These are phyloP conservation scores for Melanotaenia parkinsoni DNA, from an alignment of 2,797 vertebrate genomes.

Conservation along the genomic window DNA sequence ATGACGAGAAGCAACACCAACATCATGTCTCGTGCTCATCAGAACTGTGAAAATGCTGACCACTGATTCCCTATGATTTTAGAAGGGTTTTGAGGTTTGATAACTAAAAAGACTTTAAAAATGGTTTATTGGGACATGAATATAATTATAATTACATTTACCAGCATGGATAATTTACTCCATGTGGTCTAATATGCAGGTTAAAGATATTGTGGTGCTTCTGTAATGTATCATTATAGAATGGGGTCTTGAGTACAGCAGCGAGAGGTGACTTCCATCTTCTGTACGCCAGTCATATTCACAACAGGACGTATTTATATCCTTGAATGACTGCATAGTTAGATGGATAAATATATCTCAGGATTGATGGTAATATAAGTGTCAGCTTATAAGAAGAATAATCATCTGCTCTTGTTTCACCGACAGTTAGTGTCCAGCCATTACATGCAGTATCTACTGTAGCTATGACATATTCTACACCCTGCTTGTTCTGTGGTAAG, in stretches of 20 bases:
- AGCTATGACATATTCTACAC: slow-evolving; percentile 29
- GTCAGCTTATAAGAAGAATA: slow-evolving; percentile 48
- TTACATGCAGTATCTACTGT: slow-evolving; percentile 39
- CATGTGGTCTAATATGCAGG: neutral
- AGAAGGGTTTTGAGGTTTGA: too few species aligned
- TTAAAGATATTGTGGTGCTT: neutral
- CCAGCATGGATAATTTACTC: neutral
- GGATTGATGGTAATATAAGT: slow-evolving; percentile 33
- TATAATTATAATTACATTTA: neutral
- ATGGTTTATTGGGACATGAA: neutral
- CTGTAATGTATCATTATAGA: slow-evolving; percentile 12
- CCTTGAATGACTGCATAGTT: slow-evolving; percentile 12
- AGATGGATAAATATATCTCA: slow-evolving; percentile 38
- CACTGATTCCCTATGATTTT: too few species aligned
- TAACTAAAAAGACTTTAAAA: too few species aligned
- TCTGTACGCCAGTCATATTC: slow-evolving; percentile 20
- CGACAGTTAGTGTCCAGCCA: slow-evolving; percentile 26
- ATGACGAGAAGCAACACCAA: too few species aligned
- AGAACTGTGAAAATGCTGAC: neutral
- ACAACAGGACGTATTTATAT: slow-evolving; percentile 45
- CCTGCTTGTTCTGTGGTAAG: slow-evolving; percentile 20
- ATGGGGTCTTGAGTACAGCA: slow-evolving; percentile 3
- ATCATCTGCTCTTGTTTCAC: slow-evolving; percentile 36
- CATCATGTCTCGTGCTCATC: too few species aligned
- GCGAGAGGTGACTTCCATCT: slow-evolving; percentile 40